Conservation (phyloP, 2,797 vertebrate species). For the Labroides dimidiatus region DNA sequence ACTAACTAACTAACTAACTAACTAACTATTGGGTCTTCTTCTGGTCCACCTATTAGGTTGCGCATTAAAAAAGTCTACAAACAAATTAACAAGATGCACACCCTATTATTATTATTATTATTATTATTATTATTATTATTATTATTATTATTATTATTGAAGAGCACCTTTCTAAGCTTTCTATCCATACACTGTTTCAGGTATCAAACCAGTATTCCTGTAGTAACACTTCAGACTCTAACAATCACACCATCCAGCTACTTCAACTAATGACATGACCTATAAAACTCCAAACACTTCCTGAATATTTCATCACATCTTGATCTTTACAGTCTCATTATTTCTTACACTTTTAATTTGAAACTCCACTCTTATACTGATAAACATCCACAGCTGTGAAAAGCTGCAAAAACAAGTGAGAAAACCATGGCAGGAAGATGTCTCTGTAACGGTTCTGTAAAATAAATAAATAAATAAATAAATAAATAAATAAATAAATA, state of each 20-base stretch:
- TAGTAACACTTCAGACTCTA: background rate
- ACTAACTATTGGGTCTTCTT: too few relatives aligned
- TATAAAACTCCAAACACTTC: slow-evolving; percentile 50
- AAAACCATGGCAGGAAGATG: background rate
- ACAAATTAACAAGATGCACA: too few relatives aligned
- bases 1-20: too few relatives aligned
- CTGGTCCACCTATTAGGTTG: too few relatives aligned
- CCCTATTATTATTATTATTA: too few relatives aligned
- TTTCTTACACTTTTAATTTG: slow-evolving; percentile 52
- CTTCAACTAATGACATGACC: slow-evolving; percentile 42
- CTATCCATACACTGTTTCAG: slow-evolving; percentile 1
- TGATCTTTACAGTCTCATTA: slow-evolving; percentile 52
- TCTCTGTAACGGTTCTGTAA: background rate
- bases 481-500: too few relatives aligned
- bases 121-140: too few relatives aligned
- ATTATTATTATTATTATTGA: too few relatives aligned
- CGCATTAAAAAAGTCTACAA: too few relatives aligned
- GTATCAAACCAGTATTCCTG: background rate
- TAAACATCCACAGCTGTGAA: slow-evolving; percentile 13
- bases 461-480: too few relatives aligned
- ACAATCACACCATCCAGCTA: slow-evolving; percentile 10
- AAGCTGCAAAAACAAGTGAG: background rate
- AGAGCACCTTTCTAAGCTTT: too few relatives aligned
- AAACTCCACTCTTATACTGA: slow-evolving; percentile 23
- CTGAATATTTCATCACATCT: slow-evolving; percentile 59